These are phyloP conservation scores for Mimumesa dahlbomi DNA, from an alignment of 2,888 invertebrate species.

Conservation along the genomic window DNA sequence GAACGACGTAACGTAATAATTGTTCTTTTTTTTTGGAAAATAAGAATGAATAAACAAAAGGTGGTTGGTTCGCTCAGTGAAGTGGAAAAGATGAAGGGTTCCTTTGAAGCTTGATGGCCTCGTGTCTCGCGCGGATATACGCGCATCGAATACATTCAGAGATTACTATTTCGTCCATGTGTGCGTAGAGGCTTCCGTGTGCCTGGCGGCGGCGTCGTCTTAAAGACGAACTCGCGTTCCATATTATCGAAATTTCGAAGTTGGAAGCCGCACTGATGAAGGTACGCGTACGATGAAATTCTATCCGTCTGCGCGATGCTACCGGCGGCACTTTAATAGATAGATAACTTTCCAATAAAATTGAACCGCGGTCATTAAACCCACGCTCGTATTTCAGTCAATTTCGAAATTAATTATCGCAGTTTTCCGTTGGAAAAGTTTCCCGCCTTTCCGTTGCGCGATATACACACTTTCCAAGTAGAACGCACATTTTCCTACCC, in stretches of 20 bases:
- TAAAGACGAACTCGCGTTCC: conserved; percentile 32
- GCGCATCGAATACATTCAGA: background rate
- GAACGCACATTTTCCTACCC: conserved; percentile 29
- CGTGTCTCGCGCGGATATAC: too few relatives aligned
- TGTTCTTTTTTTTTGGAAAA: too few relatives aligned
- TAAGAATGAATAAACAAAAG: too few relatives aligned
- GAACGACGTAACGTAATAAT: too few relatives aligned
- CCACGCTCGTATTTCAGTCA: too few relatives aligned
- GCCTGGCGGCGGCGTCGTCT: background rate
- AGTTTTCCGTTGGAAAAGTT: conserved; percentile 32
- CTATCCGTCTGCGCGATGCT: too few relatives aligned
- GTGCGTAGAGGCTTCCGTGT: background rate
- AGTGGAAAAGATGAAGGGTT: background rate
- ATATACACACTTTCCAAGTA: conserved; percentile 1
- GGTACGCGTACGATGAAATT: conserved; percentile 13
- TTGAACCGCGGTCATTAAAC: too few relatives aligned
- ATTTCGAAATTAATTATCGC: conserved; percentile 8
- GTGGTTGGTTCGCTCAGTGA: background rate
- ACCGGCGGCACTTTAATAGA: too few relatives aligned
- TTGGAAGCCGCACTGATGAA: conserved; percentile 20
- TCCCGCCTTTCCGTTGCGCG: background rate
- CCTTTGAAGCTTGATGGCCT: background rate
- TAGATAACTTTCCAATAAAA: too few relatives aligned
- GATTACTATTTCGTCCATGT: background rate
- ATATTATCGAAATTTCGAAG: background rate